Conservation (phyloP, 2,888 invertebrate species). For the Mythimna albipuncta region DNA sequence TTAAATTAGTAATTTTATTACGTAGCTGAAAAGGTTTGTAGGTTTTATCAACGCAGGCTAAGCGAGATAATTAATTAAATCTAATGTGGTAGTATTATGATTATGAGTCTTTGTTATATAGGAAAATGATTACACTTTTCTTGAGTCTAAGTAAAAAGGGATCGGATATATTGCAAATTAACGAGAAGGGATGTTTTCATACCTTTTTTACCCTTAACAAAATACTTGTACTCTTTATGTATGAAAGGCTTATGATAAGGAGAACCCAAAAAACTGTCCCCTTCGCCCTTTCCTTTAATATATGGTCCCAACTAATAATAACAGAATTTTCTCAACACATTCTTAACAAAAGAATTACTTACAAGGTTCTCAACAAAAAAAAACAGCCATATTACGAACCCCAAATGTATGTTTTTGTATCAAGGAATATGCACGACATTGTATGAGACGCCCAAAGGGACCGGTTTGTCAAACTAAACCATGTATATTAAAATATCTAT, state of each 20-base stretch:
- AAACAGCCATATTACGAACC: conserved; percentile 16
- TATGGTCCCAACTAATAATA: conserved; percentile 12
- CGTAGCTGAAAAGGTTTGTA: conserved; percentile 2
- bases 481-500: conserved; percentile 42
- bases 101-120: background rate
- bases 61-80: background rate
- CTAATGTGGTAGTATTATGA: background rate
- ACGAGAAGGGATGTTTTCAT: conserved; percentile 4
- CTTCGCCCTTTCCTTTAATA: conserved; percentile 6
- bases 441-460: conserved; percentile 15
- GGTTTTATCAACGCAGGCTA: background rate
- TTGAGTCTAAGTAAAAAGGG: background rate
- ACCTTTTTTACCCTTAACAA: background rate
- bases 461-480: conserved; percentile 44
- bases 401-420: conserved; percentile 23
- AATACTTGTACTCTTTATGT: conserved; percentile 25
- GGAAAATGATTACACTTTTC: background rate
- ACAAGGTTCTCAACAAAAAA: conserved; percentile 4
- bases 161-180: conserved; percentile 18
- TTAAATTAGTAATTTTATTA: conserved; percentile 28
- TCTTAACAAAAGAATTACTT: conserved; percentile 28
- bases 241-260: conserved; percentile 23
- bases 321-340: conserved; percentile 18
- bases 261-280: conserved; percentile 10
- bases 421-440: conserved; percentile 23